phyloP scores from a whole-genome alignment of 2,888 invertebrate genomes.

The Clunio marinus region DNA sequence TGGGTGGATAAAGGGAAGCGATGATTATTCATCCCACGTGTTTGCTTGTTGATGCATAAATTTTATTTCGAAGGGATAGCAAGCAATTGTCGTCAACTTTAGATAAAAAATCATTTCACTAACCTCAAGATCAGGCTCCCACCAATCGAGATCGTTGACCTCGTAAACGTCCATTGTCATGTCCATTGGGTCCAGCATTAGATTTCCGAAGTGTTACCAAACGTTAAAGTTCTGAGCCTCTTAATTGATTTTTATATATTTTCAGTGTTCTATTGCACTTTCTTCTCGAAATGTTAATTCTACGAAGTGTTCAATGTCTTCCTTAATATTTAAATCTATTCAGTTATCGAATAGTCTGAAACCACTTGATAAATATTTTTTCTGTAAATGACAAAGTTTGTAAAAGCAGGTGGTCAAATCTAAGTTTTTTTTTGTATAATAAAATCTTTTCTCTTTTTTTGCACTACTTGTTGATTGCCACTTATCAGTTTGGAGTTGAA shows the following conservation, averaged over 20 bases:
- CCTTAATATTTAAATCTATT: background rate
- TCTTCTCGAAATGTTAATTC: background rate
- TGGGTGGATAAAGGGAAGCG: background rate
- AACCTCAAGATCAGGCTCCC: constrained; percentile 37
- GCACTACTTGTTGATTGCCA: constrained; percentile 29
- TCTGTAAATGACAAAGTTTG: too few species aligned
- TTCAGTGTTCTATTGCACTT: constrained; percentile 21
- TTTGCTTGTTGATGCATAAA: background rate
- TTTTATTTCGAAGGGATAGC: background rate
- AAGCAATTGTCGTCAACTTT: background rate
- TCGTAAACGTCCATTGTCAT: constrained; percentile 39
- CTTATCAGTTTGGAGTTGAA: constrained; percentile 6
- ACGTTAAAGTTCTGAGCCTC: too few species aligned
- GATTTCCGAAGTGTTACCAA: background rate
- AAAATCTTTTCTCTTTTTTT: background rate
- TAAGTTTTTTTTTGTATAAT: too few species aligned
- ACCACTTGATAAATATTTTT: background rate
- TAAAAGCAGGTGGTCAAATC: too few species aligned
- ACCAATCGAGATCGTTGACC: constrained; percentile 38
- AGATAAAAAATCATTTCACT: too few species aligned
- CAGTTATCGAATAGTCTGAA: background rate
- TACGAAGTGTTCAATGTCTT: background rate
- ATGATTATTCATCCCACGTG: background rate
- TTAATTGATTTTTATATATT: background rate
- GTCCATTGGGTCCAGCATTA: constrained; percentile 23